Percentiles rank a stretch among this genome's conserved stretches.
Evolutionary conservation across 2,113 vertebrate genomes (phyloP).

Genomic region (Hemichromis elongatus): DNA sequence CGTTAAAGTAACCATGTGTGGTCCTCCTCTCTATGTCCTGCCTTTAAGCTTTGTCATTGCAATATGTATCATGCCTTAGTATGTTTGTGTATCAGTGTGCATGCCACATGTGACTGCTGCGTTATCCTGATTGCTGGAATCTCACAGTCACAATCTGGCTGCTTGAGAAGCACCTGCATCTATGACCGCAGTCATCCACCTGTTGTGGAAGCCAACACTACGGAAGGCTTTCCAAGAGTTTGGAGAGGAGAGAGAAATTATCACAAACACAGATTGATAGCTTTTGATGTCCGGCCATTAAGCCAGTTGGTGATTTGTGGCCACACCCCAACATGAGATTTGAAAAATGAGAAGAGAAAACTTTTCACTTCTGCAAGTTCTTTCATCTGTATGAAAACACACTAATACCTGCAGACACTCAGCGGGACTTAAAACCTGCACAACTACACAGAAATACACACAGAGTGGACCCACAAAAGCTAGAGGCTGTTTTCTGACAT

Average conservation of each 20-base stretch:
- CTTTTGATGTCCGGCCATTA: slow-evolving; percentile 44
- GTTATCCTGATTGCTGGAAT: slow-evolving; percentile 2
- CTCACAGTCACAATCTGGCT: slow-evolving; percentile 21
- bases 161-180: slow-evolving; percentile 38
- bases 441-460: neutral
- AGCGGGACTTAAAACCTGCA: neutral
- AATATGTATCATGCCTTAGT: neutral
- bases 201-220: slow-evolving; percentile 25
- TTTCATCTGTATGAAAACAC: neutral
- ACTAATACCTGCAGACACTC: neutral
- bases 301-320: slow-evolving; percentile 13
- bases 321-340: slow-evolving; percentile 3
- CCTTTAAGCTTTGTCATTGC: neutral
- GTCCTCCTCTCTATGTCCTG: neutral
- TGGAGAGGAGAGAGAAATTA: neutral
- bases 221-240: slow-evolving; percentile 30
- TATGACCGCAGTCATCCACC: slow-evolving; percentile 20
- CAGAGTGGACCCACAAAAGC: neutral
- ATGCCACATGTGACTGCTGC: neutral
- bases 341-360: neutral
- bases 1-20: neutral
- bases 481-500: slow-evolving; percentile 12
- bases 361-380: slow-evolving; percentile 12
- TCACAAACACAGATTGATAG: slow-evolving; percentile 21
- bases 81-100: neutral